Percentiles rank a stretch among this genome's conserved stretches.
phyloP scores from a whole-genome alignment of 2,888 invertebrate genomes.

The Papilio demoleus region DNA sequence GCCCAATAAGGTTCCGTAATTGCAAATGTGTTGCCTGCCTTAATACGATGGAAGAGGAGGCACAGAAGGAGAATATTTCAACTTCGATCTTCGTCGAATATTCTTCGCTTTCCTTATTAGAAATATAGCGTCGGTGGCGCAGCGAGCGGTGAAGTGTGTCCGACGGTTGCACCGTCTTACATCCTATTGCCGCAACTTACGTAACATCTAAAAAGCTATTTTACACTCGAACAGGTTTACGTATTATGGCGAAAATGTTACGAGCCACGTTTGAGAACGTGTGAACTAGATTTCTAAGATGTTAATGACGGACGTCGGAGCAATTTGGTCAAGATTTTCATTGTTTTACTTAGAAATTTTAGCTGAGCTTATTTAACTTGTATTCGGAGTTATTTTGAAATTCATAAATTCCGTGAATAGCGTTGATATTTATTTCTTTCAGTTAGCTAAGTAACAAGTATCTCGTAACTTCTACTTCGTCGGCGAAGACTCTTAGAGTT shows the following conservation, averaged over 20 bases:
- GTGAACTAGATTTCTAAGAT: conserved; percentile 34
- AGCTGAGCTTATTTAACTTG: conserved; percentile 13
- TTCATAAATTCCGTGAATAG: conserved; percentile 23
- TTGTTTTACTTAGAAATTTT: conserved; percentile 30
- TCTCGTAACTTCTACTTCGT: neutral
- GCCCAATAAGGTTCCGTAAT: no score
- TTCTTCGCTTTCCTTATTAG: no score
- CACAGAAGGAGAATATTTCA: no score
- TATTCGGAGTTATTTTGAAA: conserved; percentile 13
- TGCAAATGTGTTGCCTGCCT: no score
- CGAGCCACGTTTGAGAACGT: conserved; percentile 29
- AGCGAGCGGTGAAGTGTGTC: conserved; percentile 48
- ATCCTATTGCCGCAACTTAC: conserved; percentile 50
- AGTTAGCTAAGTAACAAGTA: neutral
- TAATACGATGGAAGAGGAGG: no score
- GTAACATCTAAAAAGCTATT: conserved; percentile 53
- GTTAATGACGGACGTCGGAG: conserved; percentile 29
- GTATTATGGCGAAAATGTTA: conserved; percentile 45
- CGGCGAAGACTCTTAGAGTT: no score
- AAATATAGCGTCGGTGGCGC: conserved; percentile 36
- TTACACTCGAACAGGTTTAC: conserved; percentile 49
- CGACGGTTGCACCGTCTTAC: conserved; percentile 44
- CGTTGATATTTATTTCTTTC: neutral
- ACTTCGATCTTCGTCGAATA: no score
- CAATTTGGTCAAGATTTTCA: conserved; percentile 27